Evolutionary conservation across 2,797 vertebrate species (phyloP).

Genomic region (Siniperca obscura): DNA sequence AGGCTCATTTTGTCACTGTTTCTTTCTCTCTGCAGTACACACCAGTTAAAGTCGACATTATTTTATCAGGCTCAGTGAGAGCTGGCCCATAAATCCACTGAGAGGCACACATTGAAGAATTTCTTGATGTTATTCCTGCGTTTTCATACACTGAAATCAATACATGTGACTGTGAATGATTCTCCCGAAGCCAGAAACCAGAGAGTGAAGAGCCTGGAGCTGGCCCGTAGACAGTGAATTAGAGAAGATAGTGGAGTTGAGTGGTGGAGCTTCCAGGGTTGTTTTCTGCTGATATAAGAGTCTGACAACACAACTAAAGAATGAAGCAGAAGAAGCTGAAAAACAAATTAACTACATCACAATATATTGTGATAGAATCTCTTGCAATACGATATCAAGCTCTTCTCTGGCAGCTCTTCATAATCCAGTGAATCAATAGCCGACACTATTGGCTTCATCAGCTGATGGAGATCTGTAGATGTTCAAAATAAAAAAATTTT

Average conservation of each 20-base stretch:
- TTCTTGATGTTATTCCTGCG: conserved; percentile 19
- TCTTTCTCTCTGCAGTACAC: conserved; percentile 3
- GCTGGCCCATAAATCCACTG: conserved; percentile 30
- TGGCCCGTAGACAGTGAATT: neutral
- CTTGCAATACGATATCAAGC: too few species aligned
- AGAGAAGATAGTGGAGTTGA: conserved; percentile 31
- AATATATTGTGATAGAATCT: too few species aligned
- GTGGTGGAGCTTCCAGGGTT: conserved; percentile 11
- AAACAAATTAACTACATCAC: neutral
- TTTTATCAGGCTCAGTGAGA: conserved; percentile 42
- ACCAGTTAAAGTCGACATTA: conserved; percentile 44
- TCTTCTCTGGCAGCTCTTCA: too few species aligned
- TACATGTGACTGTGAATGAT: conserved; percentile 39
- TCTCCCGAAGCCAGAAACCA: conserved; percentile 21
- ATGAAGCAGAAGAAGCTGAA: conserved; percentile 10
- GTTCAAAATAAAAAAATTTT: too few species aligned
- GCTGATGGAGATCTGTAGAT: too few species aligned
- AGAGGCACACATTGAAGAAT: conserved; percentile 37
- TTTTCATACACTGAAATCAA: conserved; percentile 21
- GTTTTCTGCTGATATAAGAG: conserved; percentile 27
- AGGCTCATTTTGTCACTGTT: conserved; percentile 16
- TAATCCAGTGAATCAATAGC: neutral
- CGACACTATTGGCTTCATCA: neutral
- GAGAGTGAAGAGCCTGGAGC: neutral
- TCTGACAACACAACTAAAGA: conserved; percentile 11